Conservation (phyloP, 2,113 vertebrate genomes). For the Oenanthe melanoleuca region DNA sequence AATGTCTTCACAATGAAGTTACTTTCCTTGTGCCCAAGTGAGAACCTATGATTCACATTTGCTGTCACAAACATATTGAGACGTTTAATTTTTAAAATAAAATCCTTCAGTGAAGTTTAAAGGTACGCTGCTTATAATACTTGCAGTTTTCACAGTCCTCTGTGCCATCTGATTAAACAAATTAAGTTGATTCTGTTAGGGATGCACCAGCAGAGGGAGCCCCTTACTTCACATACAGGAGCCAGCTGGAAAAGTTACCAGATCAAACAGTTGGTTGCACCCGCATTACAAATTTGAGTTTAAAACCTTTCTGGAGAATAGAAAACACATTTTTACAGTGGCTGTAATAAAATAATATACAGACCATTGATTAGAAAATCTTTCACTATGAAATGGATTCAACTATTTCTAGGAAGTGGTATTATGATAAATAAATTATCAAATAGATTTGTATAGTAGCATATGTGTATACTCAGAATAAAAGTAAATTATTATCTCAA, state of each 20-base stretch:
- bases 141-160: background rate
- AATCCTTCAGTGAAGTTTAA: background rate
- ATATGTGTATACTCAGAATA: background rate
- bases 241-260: background rate
- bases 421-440: background rate
- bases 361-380: background rate
- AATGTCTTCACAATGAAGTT: background rate
- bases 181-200: background rate
- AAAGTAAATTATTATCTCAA: background rate
- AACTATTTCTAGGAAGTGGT: background rate
- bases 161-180: rapidly evolving
- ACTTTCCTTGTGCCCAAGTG: background rate
- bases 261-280: background rate
- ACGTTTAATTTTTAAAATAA: background rate
- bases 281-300: background rate
- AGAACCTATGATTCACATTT: background rate
- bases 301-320: background rate
- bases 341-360: background rate
- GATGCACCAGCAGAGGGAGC: background rate
- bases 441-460: background rate
- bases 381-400: background rate
- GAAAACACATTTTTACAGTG: background rate
- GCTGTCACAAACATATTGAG: background rate
- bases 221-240: background rate
- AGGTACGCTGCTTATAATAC: background rate